Base-by-base conservation (phyloP, 2,888 invertebrate genomes). In the Notodonta ziczac region DNA sequence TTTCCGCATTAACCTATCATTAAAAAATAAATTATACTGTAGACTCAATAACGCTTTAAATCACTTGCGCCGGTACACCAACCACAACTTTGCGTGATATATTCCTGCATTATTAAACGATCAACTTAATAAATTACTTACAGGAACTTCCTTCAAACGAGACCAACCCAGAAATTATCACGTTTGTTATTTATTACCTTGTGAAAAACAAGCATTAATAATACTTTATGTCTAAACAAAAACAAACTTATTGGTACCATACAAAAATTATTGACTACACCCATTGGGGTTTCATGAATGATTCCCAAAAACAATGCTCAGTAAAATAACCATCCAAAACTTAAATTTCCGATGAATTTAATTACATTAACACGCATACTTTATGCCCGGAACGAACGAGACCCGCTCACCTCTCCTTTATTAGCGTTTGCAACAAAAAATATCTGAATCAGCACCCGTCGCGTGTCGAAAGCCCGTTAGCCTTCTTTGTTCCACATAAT, bases 401-500 rank as follows among this genome's bases (percentile, higher is more conserved):
- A 56, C 39, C 35, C 58, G 39, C 39, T 52, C 50, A 35, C 39
- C n/a, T 35, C 42, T 53, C 53, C 51, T 60, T 65, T 52, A 72
- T 61, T 68, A 68, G 62, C 60, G 64, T 67, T 65, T 62, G 62
- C 63, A 58, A 68, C 70, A 73, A 76, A 79, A 74, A 79, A 76
- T 59, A 60, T 50, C 57, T 67, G 72, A 68, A 72, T 72, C 66
- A 78, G 65, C 61, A 40, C 57, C 61, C 56, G 68, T 80, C 56
- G 78, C 84, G 77, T 85, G 83, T 67, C 69, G 64, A 57, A 56
- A 62, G 46, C 65, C 76, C 76, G 77, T 84, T 82, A 81, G 58
- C 62, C 14, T 40, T 60, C 67, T 72, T 70, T 67, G 69, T 73
- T 69, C 70, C 69, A 63, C 63, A 67, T 70, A 14, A 52, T 67